These are phyloP conservation scores for Lemur catta DNA, from an alignment of 2,797 vertebrate species.

Conservation along the genomic window DNA sequence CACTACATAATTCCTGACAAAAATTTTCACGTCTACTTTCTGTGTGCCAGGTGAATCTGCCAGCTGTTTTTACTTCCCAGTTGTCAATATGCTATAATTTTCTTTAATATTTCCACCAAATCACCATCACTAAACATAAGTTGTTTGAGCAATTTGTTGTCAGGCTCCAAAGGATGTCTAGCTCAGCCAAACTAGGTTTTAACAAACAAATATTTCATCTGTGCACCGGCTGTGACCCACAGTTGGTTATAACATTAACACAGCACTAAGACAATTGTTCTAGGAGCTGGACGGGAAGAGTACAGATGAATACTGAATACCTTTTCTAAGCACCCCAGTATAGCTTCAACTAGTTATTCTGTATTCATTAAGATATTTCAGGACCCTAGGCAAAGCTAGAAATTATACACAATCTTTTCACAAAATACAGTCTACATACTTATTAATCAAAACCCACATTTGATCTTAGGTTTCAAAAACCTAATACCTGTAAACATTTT, in stretches of 20 bases:
- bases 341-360: constrained; percentile 21
- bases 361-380: background rate
- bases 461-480: constrained; percentile 20
- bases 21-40: background rate
- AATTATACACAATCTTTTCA: background rate
- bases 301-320: background rate
- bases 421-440: constrained; percentile 6
- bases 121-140: constrained; percentile 14
- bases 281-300: background rate
- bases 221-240: background rate
- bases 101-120: constrained; percentile 12
- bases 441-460: constrained; percentile 44
- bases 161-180: background rate
- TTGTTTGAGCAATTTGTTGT: background rate
- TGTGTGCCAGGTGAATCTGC: background rate
- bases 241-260: background rate
- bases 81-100: background rate
- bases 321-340: background rate
- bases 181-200: background rate
- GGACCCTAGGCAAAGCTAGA: background rate
- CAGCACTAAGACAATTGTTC: background rate
- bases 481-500: constrained; percentile 10
- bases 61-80: background rate
- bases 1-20: background rate
- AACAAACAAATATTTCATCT: background rate